These are phyloP conservation scores for Terebella lapidaria DNA, from an alignment of 2,888 invertebrate genomes.

Conservation along the genomic window DNA sequence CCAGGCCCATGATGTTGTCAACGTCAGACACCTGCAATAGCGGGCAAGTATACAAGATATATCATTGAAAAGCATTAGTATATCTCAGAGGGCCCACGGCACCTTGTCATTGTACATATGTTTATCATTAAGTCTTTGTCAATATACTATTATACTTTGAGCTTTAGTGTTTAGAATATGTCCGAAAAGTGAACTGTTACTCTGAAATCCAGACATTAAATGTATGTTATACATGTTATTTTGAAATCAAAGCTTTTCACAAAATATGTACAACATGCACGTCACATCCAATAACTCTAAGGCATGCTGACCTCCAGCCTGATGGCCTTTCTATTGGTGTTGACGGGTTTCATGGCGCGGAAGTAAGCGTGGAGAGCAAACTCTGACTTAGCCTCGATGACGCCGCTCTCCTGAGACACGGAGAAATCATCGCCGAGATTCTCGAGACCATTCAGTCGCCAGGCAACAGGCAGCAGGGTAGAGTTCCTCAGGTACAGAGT, in stretches of 20 bases:
- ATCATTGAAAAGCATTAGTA: no score
- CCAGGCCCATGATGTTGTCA: conserved; percentile 49
- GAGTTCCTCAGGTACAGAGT: conserved; percentile 51
- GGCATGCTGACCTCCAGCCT: conserved; percentile 45
- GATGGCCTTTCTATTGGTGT: conserved; percentile 47
- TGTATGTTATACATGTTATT: no score
- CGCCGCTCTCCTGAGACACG: conserved; percentile 48
- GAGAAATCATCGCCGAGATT: conserved; percentile 54
- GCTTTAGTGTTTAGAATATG: no score
- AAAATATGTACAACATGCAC: no score
- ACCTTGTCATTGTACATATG: background rate
- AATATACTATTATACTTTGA: no score
- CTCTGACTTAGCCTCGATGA: conserved; percentile 50
- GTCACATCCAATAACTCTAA: no score
- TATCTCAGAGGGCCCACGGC: no score
- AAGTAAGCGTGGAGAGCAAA: conserved; percentile 52
- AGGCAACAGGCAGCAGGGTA: conserved; percentile 51
- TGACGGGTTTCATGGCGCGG: conserved; percentile 51
- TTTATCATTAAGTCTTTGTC: no score
- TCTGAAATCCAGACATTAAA: no score
- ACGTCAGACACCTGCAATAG: conserved; percentile 44
- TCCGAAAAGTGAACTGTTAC: no score
- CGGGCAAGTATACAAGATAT: no score
- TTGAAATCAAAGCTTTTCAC: no score
- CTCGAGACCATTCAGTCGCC: conserved; percentile 52